Conservation (phyloP, 2,797 vertebrate genomes). For the Syngnathus rostellatus region DNA sequence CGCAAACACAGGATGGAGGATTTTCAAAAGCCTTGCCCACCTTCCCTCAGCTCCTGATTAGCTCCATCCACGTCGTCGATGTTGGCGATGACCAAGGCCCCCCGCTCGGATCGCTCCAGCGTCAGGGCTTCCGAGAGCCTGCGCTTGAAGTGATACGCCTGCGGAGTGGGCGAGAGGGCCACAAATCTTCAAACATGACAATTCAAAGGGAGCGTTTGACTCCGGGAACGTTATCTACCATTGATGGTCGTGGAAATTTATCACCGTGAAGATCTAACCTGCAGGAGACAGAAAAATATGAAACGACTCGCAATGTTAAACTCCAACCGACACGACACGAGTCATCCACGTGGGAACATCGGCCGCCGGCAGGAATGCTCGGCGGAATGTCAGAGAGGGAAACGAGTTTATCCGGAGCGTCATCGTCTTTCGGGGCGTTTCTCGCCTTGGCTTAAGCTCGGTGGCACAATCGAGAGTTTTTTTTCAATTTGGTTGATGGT, state of each 20-base stretch:
- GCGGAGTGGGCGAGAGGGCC: background rate
- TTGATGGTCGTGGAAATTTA: background rate
- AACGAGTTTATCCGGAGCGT: background rate
- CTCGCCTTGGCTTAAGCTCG: background rate
- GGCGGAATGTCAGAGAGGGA: background rate
- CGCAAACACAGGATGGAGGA: too few species aligned
- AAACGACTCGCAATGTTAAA: too few species aligned
- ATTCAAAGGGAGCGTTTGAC: background rate
- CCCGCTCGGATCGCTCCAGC: conserved; percentile 52
- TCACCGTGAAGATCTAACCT: background rate
- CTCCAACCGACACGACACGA: too few species aligned
- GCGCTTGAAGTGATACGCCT: conserved; percentile 49
- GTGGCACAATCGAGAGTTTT: background rate
- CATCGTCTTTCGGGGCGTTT: background rate
- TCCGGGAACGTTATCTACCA: background rate
- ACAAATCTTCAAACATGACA: background rate
- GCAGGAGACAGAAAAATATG: background rate
- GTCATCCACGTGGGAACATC: background rate
- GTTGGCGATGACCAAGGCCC: conserved; percentile 48
- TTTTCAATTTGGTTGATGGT: background rate
- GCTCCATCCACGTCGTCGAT: conserved; percentile 26
- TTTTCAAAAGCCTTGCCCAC: conserved; percentile 33
- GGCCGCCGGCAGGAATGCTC: background rate
- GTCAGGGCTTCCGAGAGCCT: conserved; percentile 65
- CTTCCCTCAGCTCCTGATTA: conserved; percentile 49